These are phyloP conservation scores for Microcebus jonahi DNA, from an alignment of 2,113 vertebrate genomes.

Conservation along the genomic window DNA sequence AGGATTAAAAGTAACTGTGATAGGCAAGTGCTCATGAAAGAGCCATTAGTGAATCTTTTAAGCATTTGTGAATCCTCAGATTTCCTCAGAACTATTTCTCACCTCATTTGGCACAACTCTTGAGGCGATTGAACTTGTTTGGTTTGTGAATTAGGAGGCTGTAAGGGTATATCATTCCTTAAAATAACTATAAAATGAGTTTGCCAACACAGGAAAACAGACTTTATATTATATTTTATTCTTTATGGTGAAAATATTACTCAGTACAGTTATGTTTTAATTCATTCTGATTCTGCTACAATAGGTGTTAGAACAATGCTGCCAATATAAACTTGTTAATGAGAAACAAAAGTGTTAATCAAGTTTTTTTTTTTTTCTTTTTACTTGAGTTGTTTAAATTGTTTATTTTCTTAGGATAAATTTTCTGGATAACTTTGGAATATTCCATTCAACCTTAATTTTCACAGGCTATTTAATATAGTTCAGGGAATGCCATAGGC, in stretches of 20 bases:
- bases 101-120: neutral
- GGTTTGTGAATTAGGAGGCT: conserved; percentile 15
- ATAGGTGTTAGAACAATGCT: neutral
- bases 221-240: conserved; percentile 11
- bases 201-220: neutral
- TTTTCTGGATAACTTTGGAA: conserved; percentile 21
- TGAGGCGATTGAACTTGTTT: neutral
- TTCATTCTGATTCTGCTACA: conserved; percentile 16
- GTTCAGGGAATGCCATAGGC: neutral
- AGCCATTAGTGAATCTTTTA: neutral
- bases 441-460: conserved; percentile 47
- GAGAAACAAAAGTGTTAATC: neutral
- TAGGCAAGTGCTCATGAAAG: neutral
- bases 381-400: conserved; percentile 28
- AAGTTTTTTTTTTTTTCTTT: neutral
- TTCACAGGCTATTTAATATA: neutral
- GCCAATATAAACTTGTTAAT: conserved; percentile 36
- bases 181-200: conserved; percentile 45
- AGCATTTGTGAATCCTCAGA: neutral
- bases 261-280: neutral
- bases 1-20: neutral
- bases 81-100: conserved; percentile 1
- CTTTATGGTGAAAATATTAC: conserved; percentile 42
- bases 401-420: conserved; percentile 47
- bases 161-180: neutral